Evolutionary conservation across 37 sponge, comb jelly and placozoan genomes (phyloP).

Genomic region (Agelas oroides): DNA sequence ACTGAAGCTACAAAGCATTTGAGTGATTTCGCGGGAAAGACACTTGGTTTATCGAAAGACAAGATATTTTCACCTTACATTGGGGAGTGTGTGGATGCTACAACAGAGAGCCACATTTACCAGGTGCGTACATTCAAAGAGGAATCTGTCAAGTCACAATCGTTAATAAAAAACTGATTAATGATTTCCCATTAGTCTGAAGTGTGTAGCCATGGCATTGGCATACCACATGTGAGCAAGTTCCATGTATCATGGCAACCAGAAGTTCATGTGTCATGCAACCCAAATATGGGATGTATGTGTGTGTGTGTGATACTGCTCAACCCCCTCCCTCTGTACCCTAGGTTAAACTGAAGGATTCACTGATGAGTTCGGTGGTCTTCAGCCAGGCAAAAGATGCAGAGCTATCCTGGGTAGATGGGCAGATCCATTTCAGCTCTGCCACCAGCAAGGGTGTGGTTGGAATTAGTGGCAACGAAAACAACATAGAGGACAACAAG

Average conservation of each 20-base stretch:
- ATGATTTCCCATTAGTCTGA: too few species aligned
- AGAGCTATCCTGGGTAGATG: slow-evolving; percentile 97
- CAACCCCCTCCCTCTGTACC: too few species aligned
- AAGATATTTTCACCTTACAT: slow-evolving; percentile 88
- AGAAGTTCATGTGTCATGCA: too few species aligned
- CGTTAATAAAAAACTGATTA: too few species aligned
- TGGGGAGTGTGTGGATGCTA: slow-evolving; percentile 93
- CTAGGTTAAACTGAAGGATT: slow-evolving; percentile 95
- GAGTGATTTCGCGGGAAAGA: slow-evolving; percentile 75
- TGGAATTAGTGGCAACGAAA: background rate
- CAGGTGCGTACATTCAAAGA: slow-evolving; percentile 60
- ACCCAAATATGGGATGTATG: too few species aligned
- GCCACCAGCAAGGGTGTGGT: slow-evolving; percentile 14
- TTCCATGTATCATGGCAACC: too few species aligned
- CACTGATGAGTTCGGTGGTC: slow-evolving; percentile 84
- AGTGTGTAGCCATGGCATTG: too few species aligned
- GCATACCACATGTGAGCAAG: too few species aligned
- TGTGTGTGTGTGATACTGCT: too few species aligned
- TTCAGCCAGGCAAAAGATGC: slow-evolving; percentile 93
- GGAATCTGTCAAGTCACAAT: too few species aligned
- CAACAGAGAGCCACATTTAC: slow-evolving; percentile 91
- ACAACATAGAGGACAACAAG: slow-evolving; percentile 12
- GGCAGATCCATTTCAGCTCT: slow-evolving; percentile 60
- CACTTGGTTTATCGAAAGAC: slow-evolving; percentile 60
- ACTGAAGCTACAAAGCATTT: slow-evolving; percentile 77